Evolutionary conservation across 92 coral and sea anemone genomes (phyloP), one percentile per base, ranked within the genome.

Genomic region (Phenganax marumi): DNA sequence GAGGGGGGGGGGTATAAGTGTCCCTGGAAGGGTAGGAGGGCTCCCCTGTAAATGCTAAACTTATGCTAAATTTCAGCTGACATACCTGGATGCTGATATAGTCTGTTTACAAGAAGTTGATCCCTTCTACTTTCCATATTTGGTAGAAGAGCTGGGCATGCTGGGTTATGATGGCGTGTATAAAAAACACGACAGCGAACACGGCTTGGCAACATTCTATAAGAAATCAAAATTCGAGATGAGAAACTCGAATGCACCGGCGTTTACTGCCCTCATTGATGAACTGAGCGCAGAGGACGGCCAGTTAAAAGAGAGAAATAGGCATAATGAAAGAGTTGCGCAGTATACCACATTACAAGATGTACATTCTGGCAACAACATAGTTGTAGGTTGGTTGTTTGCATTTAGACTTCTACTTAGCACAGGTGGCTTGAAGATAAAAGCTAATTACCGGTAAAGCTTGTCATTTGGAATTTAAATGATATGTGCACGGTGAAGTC

Each of bases 151-250:
- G 7, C 85, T 91, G 68, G 75, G 81, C 11, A 23, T 18, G 25
- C 81, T 81, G 18, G 91, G 90, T 1, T 91, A 89, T 82, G 12
- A 84, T 43, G 97, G 91, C 18, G 61, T 89, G 46, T 84, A 85
- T 65, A 86, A 80, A 48, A 75, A 68, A 18, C 80, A 75, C 50
- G 47, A 23, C 5, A 13, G 46, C 12, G 47, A 22, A 12, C 88
- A 89, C 52, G 92, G 97, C 26, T 70, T 86, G 73, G 92, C 90
- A 22, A 50, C 89, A 17, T 87, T 89, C 73, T 89, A 71, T 49
- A 91, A 87, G 78, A 18, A 17, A n/a, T 81, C 69, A 57, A 75
- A 23, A 69, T 91, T 91, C 82, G 71, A 69, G n/a, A 55, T 75
- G 80, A 52, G 1, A 11, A 60, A 53, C 50, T 75, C 80, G n/a